Evolutionary conservation across 2,888 invertebrate species (phyloP), one percentile per base, ranked within the genome.

Genomic region (Noctua fimbriata): DNA sequence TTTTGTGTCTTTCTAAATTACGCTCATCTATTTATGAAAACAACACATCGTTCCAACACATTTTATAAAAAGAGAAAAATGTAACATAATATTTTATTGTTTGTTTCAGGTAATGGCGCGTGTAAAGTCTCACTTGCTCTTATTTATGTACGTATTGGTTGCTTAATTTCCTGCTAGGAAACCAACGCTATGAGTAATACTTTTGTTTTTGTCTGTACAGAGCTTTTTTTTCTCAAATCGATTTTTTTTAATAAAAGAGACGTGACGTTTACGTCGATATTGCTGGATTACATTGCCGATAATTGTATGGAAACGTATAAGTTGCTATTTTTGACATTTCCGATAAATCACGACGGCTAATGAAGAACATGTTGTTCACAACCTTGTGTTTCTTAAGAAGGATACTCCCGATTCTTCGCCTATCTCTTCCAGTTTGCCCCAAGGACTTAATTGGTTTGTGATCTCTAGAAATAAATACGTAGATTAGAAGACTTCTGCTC

Each of bases 101-200:
- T 95, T 95, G 95, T 95, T 95, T 60, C 95, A 95, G 95, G 95
- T 95, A 95, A 95, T 94, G 94, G 92, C 91, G 92, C 93, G 92
- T 92, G 89, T 93, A 91, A 92, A 90, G 90, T 92, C 90, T 89
- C 91, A 92, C 91, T 91, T 87, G 79, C 76, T 86, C 88, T 92
- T 91, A 93, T 94, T 93, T 92, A 93, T 93, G 93, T 93, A 89
- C 89, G 94, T 94, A 93, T 93, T 89, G 92, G 90, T 91, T 87
- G 88, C 87, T 92, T 93, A 91, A 93, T 94, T 92, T 94, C 92
- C 92, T 91, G 89, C 81, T 88, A 88, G 88, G 89, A 90, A 90
- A 83, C 86, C 89, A 79, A 83, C 79, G 28, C 52, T 81, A 84
- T 90, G 86, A 90, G 86, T 87, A 83, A 89, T 84, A 76, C 44